These are phyloP conservation scores for Hymenopus coronatus DNA, from an alignment of 2,888 invertebrate genomes.

Conservation along the genomic window DNA sequence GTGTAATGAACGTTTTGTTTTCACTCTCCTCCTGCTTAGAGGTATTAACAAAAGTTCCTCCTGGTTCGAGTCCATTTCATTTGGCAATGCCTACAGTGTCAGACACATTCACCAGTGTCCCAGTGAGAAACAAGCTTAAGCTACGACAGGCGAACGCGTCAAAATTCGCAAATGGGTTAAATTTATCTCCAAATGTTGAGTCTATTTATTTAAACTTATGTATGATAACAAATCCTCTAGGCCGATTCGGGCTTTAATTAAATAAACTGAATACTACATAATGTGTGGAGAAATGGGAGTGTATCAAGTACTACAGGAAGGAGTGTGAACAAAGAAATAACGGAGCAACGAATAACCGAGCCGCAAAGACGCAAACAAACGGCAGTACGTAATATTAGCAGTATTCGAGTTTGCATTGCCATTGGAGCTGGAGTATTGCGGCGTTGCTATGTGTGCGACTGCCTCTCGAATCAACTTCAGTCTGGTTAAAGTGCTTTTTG, in stretches of 20 bases:
- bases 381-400: not conserved
- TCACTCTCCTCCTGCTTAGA: no score
- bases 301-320: not conserved
- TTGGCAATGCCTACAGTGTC: no score
- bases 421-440: not conserved
- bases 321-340: not conserved
- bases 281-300: not conserved
- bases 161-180: no score
- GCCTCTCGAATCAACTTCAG: not conserved
- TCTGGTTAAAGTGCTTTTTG: not conserved
- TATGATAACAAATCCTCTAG: no score
- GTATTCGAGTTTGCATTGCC: not conserved
- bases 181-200: no score
- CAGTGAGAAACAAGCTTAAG: no score
- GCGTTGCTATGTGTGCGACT: not conserved
- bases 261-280: not conserved
- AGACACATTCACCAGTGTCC: no score
- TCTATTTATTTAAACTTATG: no score
- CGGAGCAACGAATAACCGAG: not conserved
- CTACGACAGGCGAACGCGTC: no score
- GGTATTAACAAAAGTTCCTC: no score
- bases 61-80: no score
- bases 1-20: no score
- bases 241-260: not conserved
- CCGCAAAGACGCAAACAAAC: not conserved